phyloP scores from a whole-genome alignment of 30 jellyfish, hydroid and myxozoan genomes.

The Pseudorhiza aurosa region DNA sequence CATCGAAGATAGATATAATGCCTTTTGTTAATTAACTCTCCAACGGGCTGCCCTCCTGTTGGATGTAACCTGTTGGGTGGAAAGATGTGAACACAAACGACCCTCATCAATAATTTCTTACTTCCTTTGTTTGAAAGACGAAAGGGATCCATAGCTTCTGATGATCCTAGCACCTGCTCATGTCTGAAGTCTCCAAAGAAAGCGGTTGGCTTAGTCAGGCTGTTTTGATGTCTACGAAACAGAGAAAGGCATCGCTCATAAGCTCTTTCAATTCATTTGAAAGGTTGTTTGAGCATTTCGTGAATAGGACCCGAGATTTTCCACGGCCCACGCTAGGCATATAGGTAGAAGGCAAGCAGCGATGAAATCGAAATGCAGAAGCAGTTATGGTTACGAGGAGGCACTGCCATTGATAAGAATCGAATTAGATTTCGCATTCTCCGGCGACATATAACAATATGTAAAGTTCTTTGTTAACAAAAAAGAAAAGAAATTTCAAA shows the following conservation, averaged over 20 bases:
- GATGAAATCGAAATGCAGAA: neutral
- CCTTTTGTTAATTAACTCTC: constrained; percentile 30
- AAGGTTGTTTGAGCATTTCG: neutral
- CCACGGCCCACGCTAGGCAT: neutral
- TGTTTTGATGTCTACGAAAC: neutral
- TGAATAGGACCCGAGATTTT: neutral
- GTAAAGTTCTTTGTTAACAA: too few species aligned
- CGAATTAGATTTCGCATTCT: neutral
- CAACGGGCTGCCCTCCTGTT: constrained; percentile 17
- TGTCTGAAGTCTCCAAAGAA: constrained; percentile 25
- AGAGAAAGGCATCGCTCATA: constrained; percentile 8
- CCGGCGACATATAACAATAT: too few species aligned
- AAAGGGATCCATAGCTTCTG: constrained; percentile 16
- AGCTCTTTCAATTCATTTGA: constrained; percentile 8
- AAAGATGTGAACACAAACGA: constrained; percentile 1
- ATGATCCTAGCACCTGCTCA: constrained; percentile 22
- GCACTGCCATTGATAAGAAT: neutral
- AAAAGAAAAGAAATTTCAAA: too few species aligned
- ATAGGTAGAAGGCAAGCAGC: neutral
- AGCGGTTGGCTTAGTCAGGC: constrained; percentile 15
- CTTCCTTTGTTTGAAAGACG: constrained; percentile 21
- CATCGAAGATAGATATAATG: neutral
- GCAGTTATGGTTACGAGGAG: neutral
- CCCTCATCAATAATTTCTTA: constrained; percentile 63
- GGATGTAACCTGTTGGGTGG: constrained; percentile 10